Conservation (phyloP, 1,140 invertebrate species). For the Dreissena polymorpha region DNA sequence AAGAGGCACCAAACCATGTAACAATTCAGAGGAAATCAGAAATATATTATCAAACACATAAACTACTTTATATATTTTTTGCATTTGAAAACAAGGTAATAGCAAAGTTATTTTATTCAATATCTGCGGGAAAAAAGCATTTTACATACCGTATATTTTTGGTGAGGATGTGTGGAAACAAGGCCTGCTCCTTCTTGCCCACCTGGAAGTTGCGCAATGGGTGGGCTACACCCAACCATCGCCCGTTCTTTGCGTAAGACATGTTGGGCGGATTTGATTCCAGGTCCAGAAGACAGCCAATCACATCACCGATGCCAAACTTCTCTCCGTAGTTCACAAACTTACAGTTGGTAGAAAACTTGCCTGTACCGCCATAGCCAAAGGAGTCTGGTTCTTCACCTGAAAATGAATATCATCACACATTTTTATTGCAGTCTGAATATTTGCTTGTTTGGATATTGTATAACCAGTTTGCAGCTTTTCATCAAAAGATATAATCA, state of each 20-base stretch:
- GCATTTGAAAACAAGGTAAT: too few species aligned
- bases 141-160: constrained; percentile 89
- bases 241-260: constrained; percentile 92
- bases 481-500: too few species aligned
- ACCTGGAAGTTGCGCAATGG: constrained; percentile 79
- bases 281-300: constrained; percentile 87
- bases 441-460: too few species aligned
- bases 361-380: constrained; percentile 92
- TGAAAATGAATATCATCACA: too few species aligned
- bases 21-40: too few species aligned
- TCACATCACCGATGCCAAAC: constrained; percentile 88
- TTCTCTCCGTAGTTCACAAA: constrained; percentile 89
- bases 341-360: constrained; percentile 87
- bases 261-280: constrained; percentile 84
- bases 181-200: constrained; percentile 81
- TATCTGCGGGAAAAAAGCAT: too few species aligned
- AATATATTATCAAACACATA: too few species aligned
- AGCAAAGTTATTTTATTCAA: too few species aligned
- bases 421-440: too few species aligned
- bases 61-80: too few species aligned
- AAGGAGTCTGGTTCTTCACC: constrained; percentile 90
- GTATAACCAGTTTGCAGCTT: too few species aligned
- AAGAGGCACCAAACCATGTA: too few species aligned
- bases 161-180: constrained; percentile 93
- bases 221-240: constrained; percentile 84